Evolutionary conservation across 2,888 invertebrate genomes (phyloP), one percentile per base, ranked within the genome.

Genomic region (Acleris laterana): DNA sequence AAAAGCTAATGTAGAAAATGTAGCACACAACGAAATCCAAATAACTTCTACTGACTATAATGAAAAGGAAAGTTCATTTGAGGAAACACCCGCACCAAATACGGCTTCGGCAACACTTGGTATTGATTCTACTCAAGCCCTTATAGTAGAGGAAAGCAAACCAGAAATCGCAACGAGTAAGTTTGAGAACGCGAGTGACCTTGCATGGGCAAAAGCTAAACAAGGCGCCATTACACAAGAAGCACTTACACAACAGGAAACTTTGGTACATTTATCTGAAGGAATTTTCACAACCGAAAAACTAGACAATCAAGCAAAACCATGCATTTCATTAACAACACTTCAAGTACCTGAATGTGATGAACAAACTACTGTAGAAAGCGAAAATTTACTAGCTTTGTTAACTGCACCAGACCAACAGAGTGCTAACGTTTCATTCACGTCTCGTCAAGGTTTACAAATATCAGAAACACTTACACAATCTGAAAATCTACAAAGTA

Each of bases 221-320:
- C 79, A 83, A 70, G 84, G 78, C 53, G 80, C 93, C 58, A 86
- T 93, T 17, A 92, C 93, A 71, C 89, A 83, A 70, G 94, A 95
- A 75, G 95, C 95, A 17, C 80, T 95, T 62, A 93, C 93, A 59
- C 93, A 92, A 71, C 94, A 89, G 72, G 92, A 95, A 93, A 85
- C 94, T 28, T 84, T 94, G 57, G 78, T 94, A 28, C 87, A 90
- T 75, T 83, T 88, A 13, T 90, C 88, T 16, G 91, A 93, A 76
- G 83, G 93, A n/a, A 72, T 80, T 52, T 74, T 92, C 5, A 70
- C 77, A 44, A 72, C 70, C 17, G 71, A 76, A 57, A 68, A 82
- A 69, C 80, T 74, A 52, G 72, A 78, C 25, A 74, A 80, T 38
- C 80, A 81, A 58, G 85, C 81, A 51, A 94, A 94, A 17, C 92